A percentile compares a stretch with the other conserved stretches of the same genome.
phyloP scores from a whole-genome alignment of 1,140 invertebrate genomes.

The Whitmania pigra region DNA sequence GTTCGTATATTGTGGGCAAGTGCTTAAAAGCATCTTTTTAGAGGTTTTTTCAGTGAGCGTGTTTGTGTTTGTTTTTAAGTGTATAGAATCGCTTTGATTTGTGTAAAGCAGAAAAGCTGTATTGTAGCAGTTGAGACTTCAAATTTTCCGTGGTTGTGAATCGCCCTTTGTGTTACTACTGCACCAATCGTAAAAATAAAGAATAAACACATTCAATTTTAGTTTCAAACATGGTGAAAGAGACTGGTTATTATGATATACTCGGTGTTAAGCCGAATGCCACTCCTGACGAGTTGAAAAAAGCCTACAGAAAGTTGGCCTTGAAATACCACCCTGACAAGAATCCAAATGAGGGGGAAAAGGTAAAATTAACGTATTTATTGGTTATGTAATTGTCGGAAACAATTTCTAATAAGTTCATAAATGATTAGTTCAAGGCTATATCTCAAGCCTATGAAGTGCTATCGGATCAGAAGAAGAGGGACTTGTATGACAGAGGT shows the following conservation, averaged over 20 bases:
- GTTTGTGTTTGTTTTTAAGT: too few relatives aligned
- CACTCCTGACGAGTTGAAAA: constrained; percentile 81
- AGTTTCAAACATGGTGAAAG: constrained; percentile 71
- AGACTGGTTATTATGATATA: constrained; percentile 90
- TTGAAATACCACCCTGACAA: constrained; percentile 99
- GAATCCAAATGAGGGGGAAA: constrained; percentile 83
- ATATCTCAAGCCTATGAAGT: constrained; percentile 98
- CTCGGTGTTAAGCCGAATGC: constrained; percentile 81
- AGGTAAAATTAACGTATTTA: constrained; percentile 28
- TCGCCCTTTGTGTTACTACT: too few relatives aligned
- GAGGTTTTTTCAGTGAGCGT: too few relatives aligned
- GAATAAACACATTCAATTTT: too few relatives aligned
- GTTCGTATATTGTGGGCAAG: too few relatives aligned
- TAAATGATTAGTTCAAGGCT: constrained; percentile 65
- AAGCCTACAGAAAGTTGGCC: constrained; percentile 56
- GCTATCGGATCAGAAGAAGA: constrained; percentile 85
- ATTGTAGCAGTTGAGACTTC: too few relatives aligned
- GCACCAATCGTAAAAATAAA: too few relatives aligned
- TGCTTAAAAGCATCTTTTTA: too few relatives aligned
- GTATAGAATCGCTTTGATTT: too few relatives aligned
- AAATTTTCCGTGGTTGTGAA: too few relatives aligned
- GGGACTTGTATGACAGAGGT: constrained; percentile 85
- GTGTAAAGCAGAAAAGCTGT: too few relatives aligned
- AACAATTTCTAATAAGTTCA: constrained; percentile 15
- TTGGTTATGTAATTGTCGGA: background rate